Evolutionary conservation across 2,113 vertebrate species (phyloP).

Genomic region (Salvelinus sp.): DNA sequence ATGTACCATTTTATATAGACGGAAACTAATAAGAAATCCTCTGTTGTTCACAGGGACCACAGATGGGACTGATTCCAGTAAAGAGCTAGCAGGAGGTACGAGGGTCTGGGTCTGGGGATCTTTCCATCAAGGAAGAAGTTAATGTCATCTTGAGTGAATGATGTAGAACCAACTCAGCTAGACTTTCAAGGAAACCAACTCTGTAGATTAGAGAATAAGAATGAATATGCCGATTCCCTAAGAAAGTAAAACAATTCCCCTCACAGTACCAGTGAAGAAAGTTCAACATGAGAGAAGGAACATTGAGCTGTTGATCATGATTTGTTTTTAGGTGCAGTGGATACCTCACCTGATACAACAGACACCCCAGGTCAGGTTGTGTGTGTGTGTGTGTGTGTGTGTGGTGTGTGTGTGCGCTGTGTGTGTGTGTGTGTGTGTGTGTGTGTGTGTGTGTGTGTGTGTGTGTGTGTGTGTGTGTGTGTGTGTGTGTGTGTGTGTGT

Average conservation of each 20-base stretch:
- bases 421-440: background rate
- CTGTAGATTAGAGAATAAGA: background rate
- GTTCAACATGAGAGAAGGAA: too few species aligned
- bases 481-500: background rate
- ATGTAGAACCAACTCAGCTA: background rate
- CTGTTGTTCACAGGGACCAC: background rate
- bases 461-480: background rate
- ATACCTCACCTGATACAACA: background rate
- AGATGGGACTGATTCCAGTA: background rate
- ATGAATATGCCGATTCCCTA: background rate
- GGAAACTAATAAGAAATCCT: background rate
- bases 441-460: slow-evolving; percentile 4
- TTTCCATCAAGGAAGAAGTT: background rate
- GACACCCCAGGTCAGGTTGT: background rate
- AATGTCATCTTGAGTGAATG: background rate
- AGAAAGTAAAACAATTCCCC: background rate
- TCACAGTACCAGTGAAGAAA: too few species aligned
- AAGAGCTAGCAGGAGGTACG: background rate
- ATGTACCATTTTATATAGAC: background rate
- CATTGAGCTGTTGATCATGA: too few species aligned
- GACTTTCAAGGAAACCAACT: background rate
- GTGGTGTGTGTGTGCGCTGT: background rate
- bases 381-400: background rate
- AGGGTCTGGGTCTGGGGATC: background rate
- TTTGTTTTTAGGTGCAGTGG: background rate